Percentiles rank a stretch among this genome's conserved stretches.
phyloP scores from a whole-genome alignment of 2,797 vertebrate genomes.

The Pipistrellus pipistrellus region DNA sequence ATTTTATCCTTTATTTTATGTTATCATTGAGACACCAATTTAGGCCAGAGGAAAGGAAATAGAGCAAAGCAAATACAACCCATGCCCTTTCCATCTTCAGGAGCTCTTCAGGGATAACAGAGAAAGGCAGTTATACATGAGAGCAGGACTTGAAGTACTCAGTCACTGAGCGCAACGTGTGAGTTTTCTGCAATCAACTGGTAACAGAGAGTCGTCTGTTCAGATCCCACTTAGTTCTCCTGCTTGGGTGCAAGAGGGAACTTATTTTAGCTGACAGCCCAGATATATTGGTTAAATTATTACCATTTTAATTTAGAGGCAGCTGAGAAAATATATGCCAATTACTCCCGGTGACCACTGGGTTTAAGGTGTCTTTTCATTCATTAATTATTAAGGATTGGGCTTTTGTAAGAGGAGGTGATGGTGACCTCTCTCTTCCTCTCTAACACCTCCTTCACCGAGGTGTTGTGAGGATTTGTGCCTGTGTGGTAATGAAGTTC shows the following conservation, averaged over 20 bases:
- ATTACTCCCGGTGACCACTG: slow-evolving; percentile 65
- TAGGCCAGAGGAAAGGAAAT: slow-evolving; percentile 39
- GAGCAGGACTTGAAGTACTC: slow-evolving; percentile 31
- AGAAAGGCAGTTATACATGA: not conserved
- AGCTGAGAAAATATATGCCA: slow-evolving; percentile 80
- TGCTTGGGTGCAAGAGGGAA: slow-evolving; percentile 61
- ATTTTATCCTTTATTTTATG: not conserved
- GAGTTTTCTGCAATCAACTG: slow-evolving; percentile 43
- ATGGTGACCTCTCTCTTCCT: not conserved
- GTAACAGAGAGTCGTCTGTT: slow-evolving; percentile 77
- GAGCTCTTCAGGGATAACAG: slow-evolving; percentile 42
- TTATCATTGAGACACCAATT: not conserved
- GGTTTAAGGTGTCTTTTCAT: slow-evolving; percentile 77
- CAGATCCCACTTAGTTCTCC: slow-evolving; percentile 42
- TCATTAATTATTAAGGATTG: slow-evolving; percentile 75
- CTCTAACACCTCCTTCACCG: slow-evolving; percentile 67
- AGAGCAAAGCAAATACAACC: not conserved
- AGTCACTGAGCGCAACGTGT: not conserved
- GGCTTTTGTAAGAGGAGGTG: slow-evolving; percentile 66
- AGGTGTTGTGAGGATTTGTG: slow-evolving; percentile 73
- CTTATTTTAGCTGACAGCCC: slow-evolving; percentile 77
- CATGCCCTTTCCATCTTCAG: not conserved
- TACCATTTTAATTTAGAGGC: slow-evolving; percentile 79
- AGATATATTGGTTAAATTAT: slow-evolving; percentile 78
- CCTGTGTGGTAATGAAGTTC: slow-evolving; percentile 70